Evolutionary conservation across 2,113 vertebrate species (phyloP), one percentile per base, ranked within the genome.

Genomic region (Cygnus atratus): DNA sequence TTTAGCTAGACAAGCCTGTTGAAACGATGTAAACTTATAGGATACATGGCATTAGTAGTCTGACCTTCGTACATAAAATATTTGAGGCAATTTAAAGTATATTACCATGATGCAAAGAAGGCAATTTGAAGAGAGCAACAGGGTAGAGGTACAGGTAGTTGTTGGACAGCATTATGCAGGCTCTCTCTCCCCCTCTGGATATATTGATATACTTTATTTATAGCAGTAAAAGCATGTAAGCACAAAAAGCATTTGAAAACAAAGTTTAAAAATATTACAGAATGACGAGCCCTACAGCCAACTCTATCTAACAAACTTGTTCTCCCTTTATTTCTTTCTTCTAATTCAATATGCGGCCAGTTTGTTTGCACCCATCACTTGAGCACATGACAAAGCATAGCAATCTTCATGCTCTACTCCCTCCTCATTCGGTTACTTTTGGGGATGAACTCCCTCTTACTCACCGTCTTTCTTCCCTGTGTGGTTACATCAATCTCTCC

Each of bases 311-410:
- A 70, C 26, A 81, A 66, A 19, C 68, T 41, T 76, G 28, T 50
- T 85, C 54, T 87, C 37, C 2, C 1, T 72, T 59, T 91, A 72
- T 65, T 73, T 90, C 57, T 58, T 95, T 73, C 59, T 71, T 91
- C 46, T 84, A 71, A 79, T 76, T 74, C 25, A n/a, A n/a, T 50
- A 62, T 33, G 37, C 0, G 1, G 43, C 43, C 79, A 78, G 80
- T 85, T 95, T 79, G 75, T n/a, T 92, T 85, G 71, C 81, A 91
- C 81, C 71, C 31, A 72, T 43, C 62, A 70, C 44, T 80, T 89
- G 35, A 76, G 73, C 81, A 61, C 39, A 54, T 19, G 25, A 68
- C 57, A 95, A 90, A 92, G n/a, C 58, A 39, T 2, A 75, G 48
- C 17, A 88, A 66, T 68, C 54, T 10, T 67, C 37, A 24, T 37